phyloP scores from a whole-genome alignment of 2,113 vertebrate species.

The Dipodomys merriami region DNA sequence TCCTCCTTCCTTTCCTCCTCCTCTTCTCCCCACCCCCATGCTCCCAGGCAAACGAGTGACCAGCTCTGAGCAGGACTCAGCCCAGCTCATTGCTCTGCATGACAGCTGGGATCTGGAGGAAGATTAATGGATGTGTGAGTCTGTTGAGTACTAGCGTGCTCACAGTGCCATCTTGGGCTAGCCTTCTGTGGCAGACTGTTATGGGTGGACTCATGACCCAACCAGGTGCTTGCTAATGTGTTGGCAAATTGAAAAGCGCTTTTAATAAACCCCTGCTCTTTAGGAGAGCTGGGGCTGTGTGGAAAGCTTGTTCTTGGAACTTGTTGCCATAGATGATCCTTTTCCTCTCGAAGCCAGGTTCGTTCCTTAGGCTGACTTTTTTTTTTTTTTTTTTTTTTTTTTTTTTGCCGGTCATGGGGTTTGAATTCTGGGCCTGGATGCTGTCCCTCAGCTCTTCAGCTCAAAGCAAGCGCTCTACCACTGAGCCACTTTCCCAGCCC shows the following conservation, averaged over 20 bases:
- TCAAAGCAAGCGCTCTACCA: too few species aligned
- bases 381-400: too few species aligned
- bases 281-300: not conserved
- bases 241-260: not conserved
- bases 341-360: not conserved
- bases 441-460: too few species aligned
- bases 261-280: not conserved
- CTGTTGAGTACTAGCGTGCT: not conserved
- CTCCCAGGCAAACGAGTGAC: constrained; percentile 73
- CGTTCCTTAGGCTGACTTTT: too few species aligned
- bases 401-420: too few species aligned
- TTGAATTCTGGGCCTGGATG: too few species aligned
- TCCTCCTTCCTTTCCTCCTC: not conserved
- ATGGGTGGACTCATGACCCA: too few species aligned
- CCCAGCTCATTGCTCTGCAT: constrained; percentile 16
- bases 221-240: not conserved
- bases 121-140: constrained; percentile 74
- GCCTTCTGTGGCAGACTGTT: not conserved
- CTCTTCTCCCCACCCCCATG: not conserved
- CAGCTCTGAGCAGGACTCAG: constrained; percentile 48
- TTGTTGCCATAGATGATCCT: not conserved
- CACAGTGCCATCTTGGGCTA: not conserved
- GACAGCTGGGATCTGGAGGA: constrained; percentile 69
- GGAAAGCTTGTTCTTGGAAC: constrained; percentile 20
- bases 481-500: too few species aligned